phyloP scores from a whole-genome alignment of 2,113 vertebrate genomes.

The Eretmochelys imbricata region DNA sequence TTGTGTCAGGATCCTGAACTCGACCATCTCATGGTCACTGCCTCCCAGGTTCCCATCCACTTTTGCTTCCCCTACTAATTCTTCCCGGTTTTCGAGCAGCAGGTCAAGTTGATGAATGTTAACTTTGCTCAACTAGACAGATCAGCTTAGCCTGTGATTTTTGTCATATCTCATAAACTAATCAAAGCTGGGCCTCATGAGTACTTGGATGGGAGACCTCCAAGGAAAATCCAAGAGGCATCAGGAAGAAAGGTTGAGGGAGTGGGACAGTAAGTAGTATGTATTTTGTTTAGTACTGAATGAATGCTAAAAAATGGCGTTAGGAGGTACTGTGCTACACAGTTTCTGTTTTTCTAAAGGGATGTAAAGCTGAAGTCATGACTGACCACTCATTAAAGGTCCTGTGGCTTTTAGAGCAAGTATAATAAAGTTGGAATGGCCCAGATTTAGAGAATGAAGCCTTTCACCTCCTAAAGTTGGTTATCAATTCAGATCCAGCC shows the following conservation, averaged over 20 bases:
- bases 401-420: no score
- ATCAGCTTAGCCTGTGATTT: not conserved
- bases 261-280: not conserved
- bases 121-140: conserved; percentile 13
- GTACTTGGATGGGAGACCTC: not conserved
- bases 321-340: not conserved
- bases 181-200: not conserved
- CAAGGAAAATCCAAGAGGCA: not conserved
- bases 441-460: not conserved
- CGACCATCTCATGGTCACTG: no score
- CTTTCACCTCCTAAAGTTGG: not conserved
- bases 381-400: not conserved
- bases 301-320: not conserved
- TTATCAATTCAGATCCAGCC: not conserved
- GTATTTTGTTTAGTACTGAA: not conserved
- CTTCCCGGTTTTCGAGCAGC: no score
- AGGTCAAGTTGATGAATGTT: not conserved
- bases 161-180: not conserved
- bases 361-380: not conserved
- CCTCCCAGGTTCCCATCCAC: no score
- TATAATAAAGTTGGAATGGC: not conserved
- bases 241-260: no score
- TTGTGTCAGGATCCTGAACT: no score
- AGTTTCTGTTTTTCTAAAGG: not conserved
- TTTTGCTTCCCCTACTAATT: no score